Conservation (phyloP, 2,797 vertebrate species). For the Cyclopterus lumpus region DNA sequence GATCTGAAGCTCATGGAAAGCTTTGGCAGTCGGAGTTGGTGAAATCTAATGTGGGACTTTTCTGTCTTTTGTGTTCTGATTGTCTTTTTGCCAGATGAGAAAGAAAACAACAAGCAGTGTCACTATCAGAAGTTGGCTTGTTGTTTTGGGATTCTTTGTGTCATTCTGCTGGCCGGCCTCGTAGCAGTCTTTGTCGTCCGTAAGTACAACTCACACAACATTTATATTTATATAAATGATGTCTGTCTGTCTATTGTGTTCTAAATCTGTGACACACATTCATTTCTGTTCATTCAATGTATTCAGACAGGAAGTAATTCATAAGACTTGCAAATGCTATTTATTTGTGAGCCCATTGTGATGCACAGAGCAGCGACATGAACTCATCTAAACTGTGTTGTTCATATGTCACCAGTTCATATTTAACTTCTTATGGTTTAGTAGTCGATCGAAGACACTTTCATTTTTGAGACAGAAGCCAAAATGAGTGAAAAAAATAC, state of each 20-base stretch:
- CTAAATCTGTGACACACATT: not conserved
- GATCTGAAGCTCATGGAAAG: not conserved
- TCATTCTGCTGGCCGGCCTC: conserved; percentile 50
- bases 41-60: not conserved
- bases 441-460: not conserved
- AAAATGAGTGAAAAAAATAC: not conserved
- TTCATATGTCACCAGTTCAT: not conserved
- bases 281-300: not conserved
- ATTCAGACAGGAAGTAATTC: too few relatives aligned
- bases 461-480: not conserved
- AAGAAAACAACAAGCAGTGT: fast-evolving
- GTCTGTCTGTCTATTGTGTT: too few relatives aligned
- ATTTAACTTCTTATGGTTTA: not conserved
- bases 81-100: not conserved
- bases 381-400: not conserved
- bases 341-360: not conserved
- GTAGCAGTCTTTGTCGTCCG: conserved; percentile 32
- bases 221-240: too few relatives aligned
- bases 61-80: too few relatives aligned
- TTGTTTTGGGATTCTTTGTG: conserved; percentile 53
- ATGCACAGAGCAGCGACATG: too few relatives aligned
- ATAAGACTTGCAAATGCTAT: not conserved
- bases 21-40: not conserved
- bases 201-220: conserved; percentile 65
- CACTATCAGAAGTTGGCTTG: not conserved